Conservation (phyloP, 2,797 vertebrate genomes). For the Cheracebus regulus region DNA sequence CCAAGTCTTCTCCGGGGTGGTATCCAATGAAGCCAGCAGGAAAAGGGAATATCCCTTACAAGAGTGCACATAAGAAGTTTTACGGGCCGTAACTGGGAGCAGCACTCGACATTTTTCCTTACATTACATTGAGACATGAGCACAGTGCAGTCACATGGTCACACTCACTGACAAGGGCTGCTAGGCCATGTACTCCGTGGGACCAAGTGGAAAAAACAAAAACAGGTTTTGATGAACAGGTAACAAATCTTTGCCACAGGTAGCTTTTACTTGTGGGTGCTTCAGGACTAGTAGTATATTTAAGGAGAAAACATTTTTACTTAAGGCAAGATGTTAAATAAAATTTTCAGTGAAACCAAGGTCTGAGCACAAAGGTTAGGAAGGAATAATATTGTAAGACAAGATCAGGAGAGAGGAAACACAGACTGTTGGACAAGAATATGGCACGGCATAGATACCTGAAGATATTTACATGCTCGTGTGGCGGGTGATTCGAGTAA, state of each 20-base stretch:
- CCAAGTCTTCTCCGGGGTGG: not conserved
- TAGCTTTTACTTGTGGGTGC: not conserved
- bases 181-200: not conserved
- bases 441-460: no score
- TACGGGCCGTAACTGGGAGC: not conserved
- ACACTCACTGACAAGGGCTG: not conserved
- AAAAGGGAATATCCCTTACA: not conserved
- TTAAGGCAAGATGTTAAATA: not conserved
- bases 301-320: not conserved
- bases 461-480: not conserved
- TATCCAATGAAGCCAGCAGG: not conserved
- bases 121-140: not conserved
- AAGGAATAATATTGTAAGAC: not conserved
- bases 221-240: not conserved
- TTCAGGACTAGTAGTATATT: not conserved
- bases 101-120: not conserved
- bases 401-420: not conserved
- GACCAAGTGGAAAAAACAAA: not conserved
- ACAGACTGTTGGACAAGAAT: not conserved
- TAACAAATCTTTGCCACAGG: not conserved
- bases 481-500: not conserved
- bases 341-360: not conserved
- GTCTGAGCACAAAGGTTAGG: not conserved
- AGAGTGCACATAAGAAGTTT: not conserved
- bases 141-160: not conserved